phyloP scores from a whole-genome alignment of 2,888 invertebrate species.

The Drosophila lutescens region DNA sequence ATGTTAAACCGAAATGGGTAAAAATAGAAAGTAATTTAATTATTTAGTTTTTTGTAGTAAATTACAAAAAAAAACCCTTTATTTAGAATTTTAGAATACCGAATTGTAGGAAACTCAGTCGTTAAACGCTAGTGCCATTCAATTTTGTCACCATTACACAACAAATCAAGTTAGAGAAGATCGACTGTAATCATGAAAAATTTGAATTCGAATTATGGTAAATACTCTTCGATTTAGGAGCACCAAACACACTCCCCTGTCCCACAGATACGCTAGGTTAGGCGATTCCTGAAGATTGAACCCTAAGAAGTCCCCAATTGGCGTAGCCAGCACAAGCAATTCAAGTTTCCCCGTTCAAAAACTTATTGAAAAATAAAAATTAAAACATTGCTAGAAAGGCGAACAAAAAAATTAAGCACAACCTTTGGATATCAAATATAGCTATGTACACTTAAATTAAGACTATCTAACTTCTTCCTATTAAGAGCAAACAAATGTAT shows the following conservation, averaged over 20 bases:
- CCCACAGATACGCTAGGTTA: constrained; percentile 58
- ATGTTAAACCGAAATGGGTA: neutral
- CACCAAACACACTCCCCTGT: constrained; percentile 43
- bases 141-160: neutral
- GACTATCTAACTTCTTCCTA: constrained; percentile 76
- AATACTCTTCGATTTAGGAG: constrained; percentile 59
- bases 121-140: constrained; percentile 3
- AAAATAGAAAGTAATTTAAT: neutral
- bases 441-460: constrained; percentile 61
- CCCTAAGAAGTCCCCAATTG: constrained; percentile 46
- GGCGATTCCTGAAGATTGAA: constrained; percentile 9
- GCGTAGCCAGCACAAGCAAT: constrained; percentile 79
- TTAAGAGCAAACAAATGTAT: constrained; percentile 56
- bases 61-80: neutral
- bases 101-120: constrained; percentile 1
- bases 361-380: constrained; percentile 4
- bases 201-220: constrained; percentile 32
- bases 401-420: constrained; percentile 60
- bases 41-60: neutral
- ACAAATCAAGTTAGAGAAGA: constrained; percentile 17
- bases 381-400: constrained; percentile 15
- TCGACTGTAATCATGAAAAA: constrained; percentile 4
- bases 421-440: constrained; percentile 73
- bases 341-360: constrained; percentile 40
- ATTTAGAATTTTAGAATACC: neutral